A percentile compares a stretch with the other conserved stretches of the same genome.
These are phyloP conservation scores for Steromphala cineraria DNA, from an alignment of 2,888 invertebrate genomes.

Conservation along the genomic window DNA sequence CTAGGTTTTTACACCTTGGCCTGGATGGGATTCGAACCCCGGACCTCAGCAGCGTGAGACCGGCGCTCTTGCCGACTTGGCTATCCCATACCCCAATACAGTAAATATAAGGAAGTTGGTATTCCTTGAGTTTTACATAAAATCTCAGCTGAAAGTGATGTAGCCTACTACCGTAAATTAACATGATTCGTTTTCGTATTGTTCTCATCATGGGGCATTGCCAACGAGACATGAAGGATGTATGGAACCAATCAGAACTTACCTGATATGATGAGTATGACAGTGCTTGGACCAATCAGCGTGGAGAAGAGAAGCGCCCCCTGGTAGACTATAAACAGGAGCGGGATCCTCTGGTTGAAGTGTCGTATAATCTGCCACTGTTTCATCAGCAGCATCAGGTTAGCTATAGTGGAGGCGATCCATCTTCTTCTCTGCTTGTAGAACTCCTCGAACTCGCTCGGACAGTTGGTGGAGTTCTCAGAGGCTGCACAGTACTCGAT, in stretches of 20 bases:
- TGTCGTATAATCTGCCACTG: constrained; percentile 52
- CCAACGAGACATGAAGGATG: too few species aligned
- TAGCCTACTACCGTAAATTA: too few species aligned
- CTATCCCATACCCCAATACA: too few species aligned
- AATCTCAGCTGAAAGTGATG: too few species aligned
- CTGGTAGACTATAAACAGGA: constrained; percentile 67
- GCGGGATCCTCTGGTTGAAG: constrained; percentile 62
- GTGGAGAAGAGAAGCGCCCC: constrained; percentile 64
- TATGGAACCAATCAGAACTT: background rate
- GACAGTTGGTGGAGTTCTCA: constrained; percentile 68
- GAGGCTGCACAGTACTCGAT: constrained; percentile 72
- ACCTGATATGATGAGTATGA: constrained; percentile 63
- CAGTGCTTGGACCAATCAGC: constrained; percentile 62
- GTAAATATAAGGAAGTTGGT: too few species aligned
- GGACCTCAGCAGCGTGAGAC: too few species aligned
- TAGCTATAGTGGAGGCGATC: constrained; percentile 71
- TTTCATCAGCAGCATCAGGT: constrained; percentile 56
- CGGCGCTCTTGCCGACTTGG: too few species aligned
- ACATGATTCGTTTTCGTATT: too few species aligned
- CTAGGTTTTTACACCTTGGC: too few species aligned
- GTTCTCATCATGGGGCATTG: too few species aligned
- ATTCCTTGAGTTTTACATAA: too few species aligned
- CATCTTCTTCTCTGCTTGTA: constrained; percentile 71
- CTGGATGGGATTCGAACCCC: too few species aligned
- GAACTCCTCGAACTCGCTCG: constrained; percentile 71